Base-by-base conservation (phyloP, 2,888 invertebrate species). In the Orchesellides sinensis region DNA sequence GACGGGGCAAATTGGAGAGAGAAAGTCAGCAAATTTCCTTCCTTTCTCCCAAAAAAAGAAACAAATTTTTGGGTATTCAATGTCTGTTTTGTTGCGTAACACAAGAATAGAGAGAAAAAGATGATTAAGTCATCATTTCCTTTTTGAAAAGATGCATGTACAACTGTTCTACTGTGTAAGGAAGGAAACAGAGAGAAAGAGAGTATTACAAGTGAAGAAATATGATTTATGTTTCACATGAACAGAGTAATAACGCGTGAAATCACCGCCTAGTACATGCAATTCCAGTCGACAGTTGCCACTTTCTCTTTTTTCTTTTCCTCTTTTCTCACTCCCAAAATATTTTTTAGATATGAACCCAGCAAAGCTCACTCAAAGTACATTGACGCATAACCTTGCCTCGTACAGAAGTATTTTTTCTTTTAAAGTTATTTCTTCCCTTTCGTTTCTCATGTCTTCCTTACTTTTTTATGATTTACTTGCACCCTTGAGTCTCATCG, bases 181-280 rank as follows among this genome's bases (percentile, higher is more conserved):
- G 17, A 17, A 52, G 52, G 52, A 52, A n/a, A 23, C 25, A n/a
- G 17, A 68, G 49, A 49, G 35, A 54, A 17, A 32, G n/a, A n/a
- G n/a, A n/a, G n/a, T n/a, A n/a, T n/a, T n/a, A n/a, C n/a, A n/a
- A n/a, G 32, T 27, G 25, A 45, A 72, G 54, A 75, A 75, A 66
- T 68, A 68, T 77, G 77, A 77, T 77, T 77, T 77, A 77, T 77
- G 68, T 69, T 45, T 59, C 77, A 56, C 56, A 45, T 61, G 77
- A 77, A 61, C 59, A 77, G 69, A 49, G 77, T 77, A 77, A 77
- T 77, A 77, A 77, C 59, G 68, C 77, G 77, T 77, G 77, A 77
- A 77, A 77, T 77, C 77, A 77, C 75, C 69, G 59, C 61, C 68
- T 68, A 59, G 74, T 65, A 74, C 74, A 74, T 65, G 65, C 66